A percentile compares a stretch with the other conserved stretches of the same genome.
phyloP scores from a whole-genome alignment of 2,113 vertebrate species.

The Channa argus region DNA sequence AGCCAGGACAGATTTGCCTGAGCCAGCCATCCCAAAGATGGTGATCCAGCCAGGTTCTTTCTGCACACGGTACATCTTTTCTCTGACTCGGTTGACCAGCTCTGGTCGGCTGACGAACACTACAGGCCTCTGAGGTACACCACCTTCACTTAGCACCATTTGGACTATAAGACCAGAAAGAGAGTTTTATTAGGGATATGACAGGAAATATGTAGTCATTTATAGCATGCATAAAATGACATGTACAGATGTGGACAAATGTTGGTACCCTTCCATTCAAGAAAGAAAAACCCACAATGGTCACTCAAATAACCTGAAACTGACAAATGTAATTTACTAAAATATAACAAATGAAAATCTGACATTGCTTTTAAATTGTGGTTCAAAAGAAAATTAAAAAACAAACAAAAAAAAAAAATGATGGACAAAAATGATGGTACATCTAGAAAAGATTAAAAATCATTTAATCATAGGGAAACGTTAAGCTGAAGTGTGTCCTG shows the following conservation, averaged over 20 bases:
- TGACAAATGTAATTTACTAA: not conserved
- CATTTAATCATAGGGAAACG: no score
- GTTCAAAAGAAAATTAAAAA: no score
- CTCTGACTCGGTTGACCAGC: constrained; percentile 85
- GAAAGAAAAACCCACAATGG: not conserved
- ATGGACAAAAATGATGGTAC: no score
- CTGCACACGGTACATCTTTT: constrained; percentile 85
- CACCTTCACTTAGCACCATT: constrained; percentile 90
- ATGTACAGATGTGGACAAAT: not conserved
- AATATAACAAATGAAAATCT: not conserved
- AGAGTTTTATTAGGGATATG: not conserved
- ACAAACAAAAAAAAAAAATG: not conserved
- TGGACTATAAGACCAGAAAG: constrained; percentile 83
- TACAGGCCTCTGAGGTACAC: constrained; percentile 94
- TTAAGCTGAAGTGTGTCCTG: no score
- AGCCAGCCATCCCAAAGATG: constrained; percentile 96
- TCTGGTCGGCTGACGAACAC: constrained; percentile 91
- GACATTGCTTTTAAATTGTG: no score
- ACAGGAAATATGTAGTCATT: not conserved
- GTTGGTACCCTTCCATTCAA: not conserved
- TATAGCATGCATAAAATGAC: not conserved
- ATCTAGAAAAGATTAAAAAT: no score
- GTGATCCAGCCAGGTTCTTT: constrained; percentile 91
- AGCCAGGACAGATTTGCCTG: constrained; percentile 96
- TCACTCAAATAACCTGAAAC: not conserved